Evolutionary conservation across 2,888 invertebrate species (phyloP).

Genomic region (Erebia palarica): DNA sequence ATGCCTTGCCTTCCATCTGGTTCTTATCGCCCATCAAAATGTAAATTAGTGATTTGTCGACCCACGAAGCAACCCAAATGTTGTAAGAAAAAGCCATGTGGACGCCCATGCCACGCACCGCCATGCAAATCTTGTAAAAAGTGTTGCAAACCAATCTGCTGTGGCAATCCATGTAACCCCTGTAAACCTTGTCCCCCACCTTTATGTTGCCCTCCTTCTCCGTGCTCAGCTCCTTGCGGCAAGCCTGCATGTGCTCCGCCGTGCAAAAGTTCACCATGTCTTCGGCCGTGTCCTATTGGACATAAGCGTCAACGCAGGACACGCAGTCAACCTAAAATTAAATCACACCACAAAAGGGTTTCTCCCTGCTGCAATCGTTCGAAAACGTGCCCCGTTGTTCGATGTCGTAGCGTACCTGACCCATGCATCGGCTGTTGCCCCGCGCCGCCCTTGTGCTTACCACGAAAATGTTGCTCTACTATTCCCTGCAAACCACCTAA

Average conservation of each 20-base stretch:
- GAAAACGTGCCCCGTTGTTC: conserved; percentile 58
- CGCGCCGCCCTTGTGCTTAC: conserved; percentile 45
- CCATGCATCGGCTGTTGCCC: conserved; percentile 50
- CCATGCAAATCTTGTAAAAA: conserved; percentile 45
- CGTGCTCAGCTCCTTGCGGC: conserved; percentile 43
- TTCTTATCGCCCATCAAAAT: conserved; percentile 55
- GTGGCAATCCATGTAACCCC: conserved; percentile 46
- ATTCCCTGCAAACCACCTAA: conserved; percentile 47
- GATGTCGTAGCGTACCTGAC: conserved; percentile 62
- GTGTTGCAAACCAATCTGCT: conserved; percentile 47
- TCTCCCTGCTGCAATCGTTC: conserved; percentile 69
- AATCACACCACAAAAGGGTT: conserved; percentile 54
- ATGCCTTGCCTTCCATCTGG: conserved; percentile 44
- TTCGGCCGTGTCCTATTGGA: conserved; percentile 63
- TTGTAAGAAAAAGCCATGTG: conserved; percentile 53
- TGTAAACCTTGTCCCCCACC: conserved; percentile 43
- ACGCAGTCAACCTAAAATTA: conserved; percentile 62
- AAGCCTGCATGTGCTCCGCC: conserved; percentile 47
- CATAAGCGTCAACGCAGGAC: conserved; percentile 54
- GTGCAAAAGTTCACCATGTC: conserved; percentile 62
- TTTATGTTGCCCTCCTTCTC: conserved; percentile 33
- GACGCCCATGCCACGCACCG: conserved; percentile 37
- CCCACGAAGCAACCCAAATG: conserved; percentile 51
- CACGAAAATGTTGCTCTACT: conserved; percentile 52
- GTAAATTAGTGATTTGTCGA: conserved; percentile 59